A percentile compares a stretch with the other conserved stretches of the same genome.
These are phyloP conservation scores for Aleadryas rufinucha DNA, from an alignment of 2,113 vertebrate species.

Conservation along the genomic window DNA sequence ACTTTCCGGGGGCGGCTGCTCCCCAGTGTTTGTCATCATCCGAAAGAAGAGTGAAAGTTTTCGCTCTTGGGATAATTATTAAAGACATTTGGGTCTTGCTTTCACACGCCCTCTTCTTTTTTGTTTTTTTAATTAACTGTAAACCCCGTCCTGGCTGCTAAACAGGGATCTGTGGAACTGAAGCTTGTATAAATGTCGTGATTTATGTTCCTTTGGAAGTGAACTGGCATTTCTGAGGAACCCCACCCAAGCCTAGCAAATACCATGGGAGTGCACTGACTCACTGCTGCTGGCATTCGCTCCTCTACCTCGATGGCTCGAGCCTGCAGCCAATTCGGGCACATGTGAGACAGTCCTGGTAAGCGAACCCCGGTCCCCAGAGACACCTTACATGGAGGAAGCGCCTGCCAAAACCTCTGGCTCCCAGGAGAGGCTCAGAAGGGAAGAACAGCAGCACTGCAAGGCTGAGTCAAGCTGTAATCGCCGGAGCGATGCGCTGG, in stretches of 20 bases:
- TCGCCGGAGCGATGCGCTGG: not conserved
- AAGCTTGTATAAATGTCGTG: not conserved
- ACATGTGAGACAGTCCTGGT: not conserved
- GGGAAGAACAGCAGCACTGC: conserved; percentile 30
- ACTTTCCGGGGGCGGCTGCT: not conserved
- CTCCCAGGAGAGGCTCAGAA: conserved; percentile 13
- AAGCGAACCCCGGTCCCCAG: not conserved
- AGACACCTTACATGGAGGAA: not conserved
- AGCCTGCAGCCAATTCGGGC: not conserved
- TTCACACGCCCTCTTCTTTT: not conserved
- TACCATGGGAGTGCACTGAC: not conserved
- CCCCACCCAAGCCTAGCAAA: conserved; percentile 50
- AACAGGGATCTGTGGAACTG: not conserved
- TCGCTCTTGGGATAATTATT: not conserved
- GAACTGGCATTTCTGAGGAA: conserved; percentile 36
- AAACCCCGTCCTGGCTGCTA: not conserved
- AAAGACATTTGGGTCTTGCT: not conserved
- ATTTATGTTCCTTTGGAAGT: conserved; percentile 3
- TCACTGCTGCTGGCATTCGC: not conserved
- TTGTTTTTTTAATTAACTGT: not conserved
- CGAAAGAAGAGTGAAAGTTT: not conserved
- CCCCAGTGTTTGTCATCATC: not conserved
- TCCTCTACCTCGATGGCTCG: not conserved
- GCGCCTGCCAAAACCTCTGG: conserved; percentile 2
- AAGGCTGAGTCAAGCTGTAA: conserved; percentile 39